Evolutionary conservation across 2,797 vertebrate genomes (phyloP).

Genomic region (Heteromormyrus szaboi): DNA sequence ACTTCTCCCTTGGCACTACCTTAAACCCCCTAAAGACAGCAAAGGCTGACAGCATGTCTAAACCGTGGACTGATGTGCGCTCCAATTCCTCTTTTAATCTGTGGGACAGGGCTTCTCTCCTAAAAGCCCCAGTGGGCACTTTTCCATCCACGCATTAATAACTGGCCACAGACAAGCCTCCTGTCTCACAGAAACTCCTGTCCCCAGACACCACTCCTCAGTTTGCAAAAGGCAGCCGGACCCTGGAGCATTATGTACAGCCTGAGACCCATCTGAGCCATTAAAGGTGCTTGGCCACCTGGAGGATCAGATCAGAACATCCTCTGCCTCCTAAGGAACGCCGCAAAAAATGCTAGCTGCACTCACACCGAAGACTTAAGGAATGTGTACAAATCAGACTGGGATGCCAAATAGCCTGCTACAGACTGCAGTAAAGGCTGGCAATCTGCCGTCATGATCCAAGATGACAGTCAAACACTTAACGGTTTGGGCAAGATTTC

Average conservation of each 20-base stretch:
- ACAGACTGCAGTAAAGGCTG: not conserved
- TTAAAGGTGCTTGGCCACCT: not conserved
- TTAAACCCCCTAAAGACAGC: not conserved
- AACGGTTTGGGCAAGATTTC: constrained; percentile 1
- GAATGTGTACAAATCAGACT: not conserved
- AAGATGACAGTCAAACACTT: not conserved
- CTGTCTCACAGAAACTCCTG: not conserved
- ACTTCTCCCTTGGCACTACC: not conserved
- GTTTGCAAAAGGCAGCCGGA: not conserved
- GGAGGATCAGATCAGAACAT: not conserved
- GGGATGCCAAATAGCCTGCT: not conserved
- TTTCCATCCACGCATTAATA: constrained; percentile 31
- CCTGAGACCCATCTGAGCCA: not conserved
- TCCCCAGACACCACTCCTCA: not conserved
- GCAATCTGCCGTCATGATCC: not conserved
- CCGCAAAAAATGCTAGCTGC: not conserved
- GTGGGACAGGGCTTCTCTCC: constrained; percentile 17
- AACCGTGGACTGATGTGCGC: not conserved
- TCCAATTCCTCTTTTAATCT: constrained; percentile 10
- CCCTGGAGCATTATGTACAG: not conserved
- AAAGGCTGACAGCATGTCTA: not conserved
- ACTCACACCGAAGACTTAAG: not conserved
- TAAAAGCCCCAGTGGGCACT: constrained; percentile 21
- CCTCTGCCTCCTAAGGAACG: not conserved
- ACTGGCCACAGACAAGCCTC: constrained; percentile 16